phyloP scores from a whole-genome alignment of 2,797 vertebrate genomes.

The Lagocephalus sceleratus region DNA sequence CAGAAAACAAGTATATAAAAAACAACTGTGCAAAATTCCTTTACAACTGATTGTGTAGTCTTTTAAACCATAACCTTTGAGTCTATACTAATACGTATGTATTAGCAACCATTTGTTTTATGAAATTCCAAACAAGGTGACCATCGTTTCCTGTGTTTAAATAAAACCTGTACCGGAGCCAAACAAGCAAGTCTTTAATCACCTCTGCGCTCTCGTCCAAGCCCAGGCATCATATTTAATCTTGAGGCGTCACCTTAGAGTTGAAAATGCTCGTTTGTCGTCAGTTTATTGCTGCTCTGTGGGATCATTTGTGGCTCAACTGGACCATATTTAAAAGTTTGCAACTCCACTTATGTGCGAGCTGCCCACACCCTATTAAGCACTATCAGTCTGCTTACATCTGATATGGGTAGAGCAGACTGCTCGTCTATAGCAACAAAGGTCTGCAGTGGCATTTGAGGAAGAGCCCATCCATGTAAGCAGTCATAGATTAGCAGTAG shows the following conservation, averaged over 20 bases:
- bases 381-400: constrained; percentile 65
- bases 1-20: no score
- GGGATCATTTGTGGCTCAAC: constrained; percentile 30
- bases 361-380: constrained; percentile 57
- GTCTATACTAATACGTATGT: no score
- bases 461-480: constrained; percentile 73
- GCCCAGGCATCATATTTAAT: constrained; percentile 4
- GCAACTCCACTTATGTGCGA: constrained; percentile 10
- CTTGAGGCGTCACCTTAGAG: constrained; percentile 10
- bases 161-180: neutral
- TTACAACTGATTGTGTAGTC: no score
- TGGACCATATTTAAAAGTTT: constrained; percentile 43
- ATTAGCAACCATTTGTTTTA: no score
- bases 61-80: no score
- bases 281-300: constrained; percentile 29
- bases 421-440: constrained; percentile 68
- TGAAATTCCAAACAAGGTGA: neutral
- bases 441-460: constrained; percentile 66
- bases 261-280: constrained; percentile 25
- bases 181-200: neutral
- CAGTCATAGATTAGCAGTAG: constrained; percentile 72
- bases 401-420: constrained; percentile 65
- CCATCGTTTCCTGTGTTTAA: neutral
- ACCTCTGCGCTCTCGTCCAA: neutral
- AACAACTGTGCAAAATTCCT: no score